Base-by-base conservation (phyloP, 2,888 invertebrate genomes). In the Alentia gelatinosa region DNA sequence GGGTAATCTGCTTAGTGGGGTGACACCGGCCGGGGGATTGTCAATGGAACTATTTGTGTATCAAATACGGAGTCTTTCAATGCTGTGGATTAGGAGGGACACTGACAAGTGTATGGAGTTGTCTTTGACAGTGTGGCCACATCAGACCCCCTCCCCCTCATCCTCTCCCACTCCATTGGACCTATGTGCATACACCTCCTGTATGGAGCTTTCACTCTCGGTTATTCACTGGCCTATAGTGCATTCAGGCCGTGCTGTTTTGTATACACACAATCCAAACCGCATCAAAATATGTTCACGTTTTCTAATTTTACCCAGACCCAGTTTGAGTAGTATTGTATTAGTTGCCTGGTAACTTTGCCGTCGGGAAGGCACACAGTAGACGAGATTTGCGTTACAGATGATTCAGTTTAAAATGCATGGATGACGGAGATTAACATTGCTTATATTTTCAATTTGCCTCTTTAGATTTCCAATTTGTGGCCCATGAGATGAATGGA, bases 11-110 rank as follows among this genome's bases (percentile, higher is more conserved):
- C 42, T 86, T 86, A 86, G 86, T 42, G 86, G 23, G 7, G 33
- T 86, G 86, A 86, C 50, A 86, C 86, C 19, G 42, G 35, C 47
- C 12, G 42, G 9, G 42, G 47, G 26, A n/a, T 47, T 33, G 7
- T 47, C 47, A 86, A 30, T 86, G 42, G 47, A 19, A 47, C 47
- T 86, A 47, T 86, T 86, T 86, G 86, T 86, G 86, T 86, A 86
- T 86, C 86, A 86, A 86, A 86, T 86, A 86, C 86, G 33, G 42
- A 26, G 83, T 19, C 12, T 83, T 83, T 83, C 47, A 86, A 40
- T 42, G 50, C 26, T 26, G 7, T 47, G 42, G 42, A 79, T 79
- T 37, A 35, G 39, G 39, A 19, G 4, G 79, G 39, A 12, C n/a
- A 79, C 19, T 79, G 79, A 35, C 79, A 39, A 68, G 79, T 39